A percentile compares a stretch with the other conserved stretches of the same genome.
Conservation (phyloP, 2,113 vertebrate species). For the Onychorhynchus coronatus region DNA sequence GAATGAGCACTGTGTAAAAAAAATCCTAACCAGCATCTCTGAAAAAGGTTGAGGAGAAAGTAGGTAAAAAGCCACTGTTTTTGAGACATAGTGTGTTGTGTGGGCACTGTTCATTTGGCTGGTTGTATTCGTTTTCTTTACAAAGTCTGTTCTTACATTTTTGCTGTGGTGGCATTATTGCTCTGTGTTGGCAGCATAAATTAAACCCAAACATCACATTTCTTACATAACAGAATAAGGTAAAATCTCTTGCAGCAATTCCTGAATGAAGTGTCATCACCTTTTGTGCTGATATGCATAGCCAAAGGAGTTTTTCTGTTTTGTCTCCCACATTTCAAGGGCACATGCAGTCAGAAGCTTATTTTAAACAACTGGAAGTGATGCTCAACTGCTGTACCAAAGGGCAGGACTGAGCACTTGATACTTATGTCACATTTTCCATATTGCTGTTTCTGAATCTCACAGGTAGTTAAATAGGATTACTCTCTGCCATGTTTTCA, state of each 20-base stretch:
- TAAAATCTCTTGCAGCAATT: not conserved
- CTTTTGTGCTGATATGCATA: not conserved
- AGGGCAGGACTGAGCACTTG: not conserved
- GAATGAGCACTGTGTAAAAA: fast-evolving
- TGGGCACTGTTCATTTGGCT: not conserved
- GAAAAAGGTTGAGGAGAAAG: not conserved
- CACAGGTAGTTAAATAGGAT: not conserved
- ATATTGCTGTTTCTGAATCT: not conserved
- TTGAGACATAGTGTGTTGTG: not conserved
- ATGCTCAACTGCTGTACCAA: not conserved
- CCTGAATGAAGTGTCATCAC: not conserved
- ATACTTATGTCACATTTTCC: conserved; percentile 1
- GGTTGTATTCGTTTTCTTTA: not conserved
- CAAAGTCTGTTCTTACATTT: not conserved
- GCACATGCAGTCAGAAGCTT: not conserved
- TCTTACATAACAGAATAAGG: not conserved
- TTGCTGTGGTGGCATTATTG: not conserved
- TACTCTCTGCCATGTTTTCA: not conserved
- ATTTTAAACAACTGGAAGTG: not conserved
- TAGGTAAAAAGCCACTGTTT: not conserved
- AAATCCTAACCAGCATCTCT: not conserved
- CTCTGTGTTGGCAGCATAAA: not conserved
- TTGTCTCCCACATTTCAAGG: not conserved
- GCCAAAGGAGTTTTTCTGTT: not conserved
- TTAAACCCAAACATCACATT: not conserved